Evolutionary conservation across 2,113 vertebrate species (phyloP).

Genomic region (Calidris pygmaea): DNA sequence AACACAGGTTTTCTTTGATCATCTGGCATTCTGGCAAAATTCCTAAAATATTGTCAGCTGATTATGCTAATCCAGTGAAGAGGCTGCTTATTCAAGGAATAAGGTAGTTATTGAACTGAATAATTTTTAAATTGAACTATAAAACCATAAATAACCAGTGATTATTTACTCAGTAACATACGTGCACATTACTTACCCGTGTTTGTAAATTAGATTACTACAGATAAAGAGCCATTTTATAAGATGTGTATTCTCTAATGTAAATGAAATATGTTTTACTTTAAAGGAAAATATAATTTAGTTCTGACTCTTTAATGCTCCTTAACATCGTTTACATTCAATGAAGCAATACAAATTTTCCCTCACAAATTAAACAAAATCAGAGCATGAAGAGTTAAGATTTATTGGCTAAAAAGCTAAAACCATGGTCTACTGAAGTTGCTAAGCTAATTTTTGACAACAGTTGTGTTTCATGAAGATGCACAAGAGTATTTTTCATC

Average conservation of each 20-base stretch:
- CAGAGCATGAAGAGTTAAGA: neutral
- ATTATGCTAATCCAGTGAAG: neutral
- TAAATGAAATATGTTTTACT: neutral
- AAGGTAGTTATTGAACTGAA: neutral
- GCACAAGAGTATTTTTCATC: neutral
- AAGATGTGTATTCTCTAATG: neutral
- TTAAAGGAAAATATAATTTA: neutral
- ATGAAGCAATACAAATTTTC: neutral
- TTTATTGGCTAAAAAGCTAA: neutral
- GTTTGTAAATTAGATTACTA: neutral
- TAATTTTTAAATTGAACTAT: neutral
- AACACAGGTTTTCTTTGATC: neutral
- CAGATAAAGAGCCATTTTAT: neutral
- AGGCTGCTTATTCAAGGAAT: neutral
- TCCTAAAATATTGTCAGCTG: neutral
- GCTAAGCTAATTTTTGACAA: neutral
- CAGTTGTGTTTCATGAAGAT: neutral
- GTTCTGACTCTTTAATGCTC: neutral
- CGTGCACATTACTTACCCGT: fast-evolving
- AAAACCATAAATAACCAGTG: neutral
- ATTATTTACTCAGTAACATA: neutral
- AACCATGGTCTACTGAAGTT: neutral
- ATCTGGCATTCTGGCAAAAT: neutral
- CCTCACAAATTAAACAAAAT: neutral
- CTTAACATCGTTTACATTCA: neutral